Evolutionary conservation across 2,113 vertebrate genomes (phyloP).

Genomic region (Chaenogobius annularis): DNA sequence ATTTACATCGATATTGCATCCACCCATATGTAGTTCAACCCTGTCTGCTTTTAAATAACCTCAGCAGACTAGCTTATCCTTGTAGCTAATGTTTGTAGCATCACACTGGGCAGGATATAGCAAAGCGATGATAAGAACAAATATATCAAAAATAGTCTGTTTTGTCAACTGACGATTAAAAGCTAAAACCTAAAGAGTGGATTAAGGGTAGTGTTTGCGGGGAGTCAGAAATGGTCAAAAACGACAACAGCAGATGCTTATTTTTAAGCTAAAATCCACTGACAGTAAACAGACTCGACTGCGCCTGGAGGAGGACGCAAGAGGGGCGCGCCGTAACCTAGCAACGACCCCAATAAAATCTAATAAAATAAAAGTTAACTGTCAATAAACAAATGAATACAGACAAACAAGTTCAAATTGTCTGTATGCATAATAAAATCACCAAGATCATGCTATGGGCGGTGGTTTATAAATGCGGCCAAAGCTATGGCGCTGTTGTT

Average conservation of each 20-base stretch:
- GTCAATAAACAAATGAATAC: background rate
- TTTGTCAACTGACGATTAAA: background rate
- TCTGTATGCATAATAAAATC: background rate
- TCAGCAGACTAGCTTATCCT: background rate
- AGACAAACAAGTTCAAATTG: background rate
- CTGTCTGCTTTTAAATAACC: background rate
- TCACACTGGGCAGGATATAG: background rate
- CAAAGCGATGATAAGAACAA: background rate
- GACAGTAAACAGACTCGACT: slow-evolving; percentile 1
- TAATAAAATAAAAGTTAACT: background rate
- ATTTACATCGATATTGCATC: background rate
- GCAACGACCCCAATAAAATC: background rate
- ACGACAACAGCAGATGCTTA: slow-evolving; percentile 6
- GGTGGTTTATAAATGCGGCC: background rate
- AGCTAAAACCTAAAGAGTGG: background rate
- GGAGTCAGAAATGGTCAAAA: background rate
- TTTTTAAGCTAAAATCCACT: background rate
- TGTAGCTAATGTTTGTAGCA: slow-evolving; percentile 4
- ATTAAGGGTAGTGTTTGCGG: background rate
- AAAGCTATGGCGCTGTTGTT: slow-evolving; percentile 22
- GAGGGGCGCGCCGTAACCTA: slow-evolving; percentile 13
- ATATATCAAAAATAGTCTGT: background rate
- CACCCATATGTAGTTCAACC: background rate
- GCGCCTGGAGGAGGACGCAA: background rate
- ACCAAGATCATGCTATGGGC: background rate